Evolutionary conservation across 2,797 vertebrate genomes (phyloP), one percentile per base, ranked within the genome.

Genomic region (Pempheris klunzingeri): DNA sequence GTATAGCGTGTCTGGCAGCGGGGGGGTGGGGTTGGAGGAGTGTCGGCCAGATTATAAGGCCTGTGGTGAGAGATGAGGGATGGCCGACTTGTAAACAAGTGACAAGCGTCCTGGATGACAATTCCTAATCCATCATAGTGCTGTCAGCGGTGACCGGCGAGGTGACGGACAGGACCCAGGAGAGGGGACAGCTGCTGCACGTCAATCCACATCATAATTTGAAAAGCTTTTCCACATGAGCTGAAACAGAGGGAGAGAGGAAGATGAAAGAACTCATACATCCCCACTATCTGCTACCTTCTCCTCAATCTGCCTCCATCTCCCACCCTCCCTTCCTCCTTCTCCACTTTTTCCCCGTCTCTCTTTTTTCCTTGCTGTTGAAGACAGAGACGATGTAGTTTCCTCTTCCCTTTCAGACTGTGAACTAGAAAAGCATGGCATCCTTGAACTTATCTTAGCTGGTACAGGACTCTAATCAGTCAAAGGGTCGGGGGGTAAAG

Each of bases 101-200:
- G 94, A 94, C 94, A 94, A 94, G 94, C 88, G 90, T 94, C 94
- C 91, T 86, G 93, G 93, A 93, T 95, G 94, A 95, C 95, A 95
- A 95, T 95, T 95, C 94, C 94, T 95, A 94, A 96, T 96, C 95
- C 95, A 95, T 96, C 95, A 96, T 94, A 93, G 94, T 67, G 93
- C 92, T 95, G 94, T 95, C 94, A 94, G 88, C 62, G 59, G 80
- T 88, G 92, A 92, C 86, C 87, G 70, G 87, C 41, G 78, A 86
- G 93, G 88, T 93, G 94, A 94, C 87, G 84, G 93, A 92, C 91
- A 91, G 89, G 90, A 85, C 93, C 90, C 87, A 77, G 85, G 90
- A 92, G 92, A 91, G 88, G 87, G 83, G 91, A 92, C 94, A 94
- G 92, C 94, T 95, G 94, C 89, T 92, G 86, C 87, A 83, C 83